These are phyloP conservation scores for Trematomus bernacchii DNA, from an alignment of 2,797 vertebrate genomes.

Conservation along the genomic window DNA sequence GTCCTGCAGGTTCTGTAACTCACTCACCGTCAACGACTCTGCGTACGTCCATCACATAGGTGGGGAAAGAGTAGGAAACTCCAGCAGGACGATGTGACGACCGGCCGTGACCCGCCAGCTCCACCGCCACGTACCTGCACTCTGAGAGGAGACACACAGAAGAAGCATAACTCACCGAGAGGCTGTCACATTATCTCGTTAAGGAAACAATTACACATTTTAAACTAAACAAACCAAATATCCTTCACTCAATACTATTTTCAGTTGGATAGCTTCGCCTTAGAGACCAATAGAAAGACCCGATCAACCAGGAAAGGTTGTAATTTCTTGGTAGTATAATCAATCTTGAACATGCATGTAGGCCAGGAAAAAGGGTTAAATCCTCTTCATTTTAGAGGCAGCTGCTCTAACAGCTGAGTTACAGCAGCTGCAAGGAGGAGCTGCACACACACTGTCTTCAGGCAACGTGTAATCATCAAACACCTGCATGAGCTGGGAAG, in stretches of 20 bases:
- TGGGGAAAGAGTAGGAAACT: conserved; percentile 81
- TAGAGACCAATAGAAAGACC: not conserved
- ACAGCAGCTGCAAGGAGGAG: not conserved
- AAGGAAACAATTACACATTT: not conserved
- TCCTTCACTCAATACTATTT: too few relatives aligned
- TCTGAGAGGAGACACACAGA: conserved; percentile 74
- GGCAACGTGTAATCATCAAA: not conserved
- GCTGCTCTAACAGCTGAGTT: not conserved
- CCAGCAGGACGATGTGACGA: conserved; percentile 91
- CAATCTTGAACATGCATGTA: not conserved
- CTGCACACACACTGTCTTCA: not conserved
- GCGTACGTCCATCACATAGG: conserved; percentile 86
- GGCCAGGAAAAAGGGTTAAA: not conserved
- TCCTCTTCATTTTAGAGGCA: too few relatives aligned
- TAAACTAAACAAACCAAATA: too few relatives aligned
- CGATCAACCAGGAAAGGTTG: not conserved
- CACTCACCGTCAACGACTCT: conserved; percentile 86
- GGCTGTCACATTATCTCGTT: not conserved
- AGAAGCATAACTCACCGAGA: not conserved
- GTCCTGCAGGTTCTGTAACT: not conserved
- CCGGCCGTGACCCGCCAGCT: conserved; percentile 91
- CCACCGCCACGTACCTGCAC: conserved; percentile 88
- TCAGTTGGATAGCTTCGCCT: not conserved
- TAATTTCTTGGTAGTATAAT: not conserved
- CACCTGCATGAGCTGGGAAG: not conserved